Base-by-base conservation (phyloP, 2,888 invertebrate species). In the Mantis religiosa region DNA sequence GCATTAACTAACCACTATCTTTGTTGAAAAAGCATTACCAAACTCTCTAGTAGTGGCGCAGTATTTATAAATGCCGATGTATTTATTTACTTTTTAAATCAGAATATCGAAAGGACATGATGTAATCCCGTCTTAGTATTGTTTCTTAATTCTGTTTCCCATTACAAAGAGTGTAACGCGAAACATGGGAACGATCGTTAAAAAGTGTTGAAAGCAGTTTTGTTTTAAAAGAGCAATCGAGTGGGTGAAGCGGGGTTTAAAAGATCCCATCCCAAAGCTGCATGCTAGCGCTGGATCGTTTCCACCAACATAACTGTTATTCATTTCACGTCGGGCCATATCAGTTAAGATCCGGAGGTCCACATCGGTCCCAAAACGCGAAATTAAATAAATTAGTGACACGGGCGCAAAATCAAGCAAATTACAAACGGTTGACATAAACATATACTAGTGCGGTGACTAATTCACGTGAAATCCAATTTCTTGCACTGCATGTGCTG, bases 401-500 rank as follows among this genome's bases (percentile, higher is more conserved):
- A 71, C 54, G 25, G 54, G 54, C 20, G 82, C 82, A 82, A 87
- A 87, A 87, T 82, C 34, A 87, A 87, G 87, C 82, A 14, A 85
- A 20, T 28, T 30, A 81, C 47, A 86, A 71, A 30, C 86, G 25
- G 87, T 34, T 87, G 82, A 87, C 82, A 87, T 87, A 87, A 87
- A 87, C 41, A 82, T 41, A 34, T 82, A 82, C 34, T 30, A 30
- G 82, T 87, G 82, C 41, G 87, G 87, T 9, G 71, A 87, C 87
- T 87, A 87, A 87, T 87, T 87, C 87, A 30, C 87, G 81, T 87
- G 82, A 87, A 87, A 87, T 82, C 87, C 87, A 87, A 87, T 87
- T 87, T 87, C 87, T 87, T 87, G 87, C 27, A 82, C 87, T 87
- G 54, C 41, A 82, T 71, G 54, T 83, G 84, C 28, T 71, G 84